Evolutionary conservation across 2,113 vertebrate genomes (phyloP), one percentile per base, ranked within the genome.

Genomic region (Seriola aureovittata): DNA sequence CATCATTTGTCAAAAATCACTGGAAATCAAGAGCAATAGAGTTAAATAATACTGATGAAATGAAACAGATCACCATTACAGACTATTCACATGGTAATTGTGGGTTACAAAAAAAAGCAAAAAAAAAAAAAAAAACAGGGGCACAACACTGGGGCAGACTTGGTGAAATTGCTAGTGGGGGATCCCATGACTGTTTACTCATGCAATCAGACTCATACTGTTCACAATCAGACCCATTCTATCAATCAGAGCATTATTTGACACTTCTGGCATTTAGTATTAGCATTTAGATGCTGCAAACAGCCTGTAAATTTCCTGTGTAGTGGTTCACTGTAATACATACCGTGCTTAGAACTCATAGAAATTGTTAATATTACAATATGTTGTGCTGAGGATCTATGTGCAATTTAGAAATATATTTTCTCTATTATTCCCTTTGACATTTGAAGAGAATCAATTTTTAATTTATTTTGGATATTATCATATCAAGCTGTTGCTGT

Each of bases 151-250:
- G 48, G 44, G 58, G 71, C 58, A 38, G 29, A 83, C 32, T 67
- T 3, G 55, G 62, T 68, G 74, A 82, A 81, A 85, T 36, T 82
- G 67, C 74, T 83, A 85, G 85, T 80, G 38, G 90, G 82, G 80
- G 84, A 84, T 86, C 84, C 60, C 44, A 48, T 78, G 71, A 81
- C 82, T 82, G 80, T 84, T 90, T 79, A 85, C 74, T 85, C 50
- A n/a, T 80, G 88, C 88, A 93, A 91, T 90, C 91, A 93, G 86
- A 90, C 67, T 84, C 90, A 80, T 50, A 90, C 86, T 89, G 89
- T 89, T 91, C 88, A 84, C 86, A 91, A 91, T 91, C 89, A 91
- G 82, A 62, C 71, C 84, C 58, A 71, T 92, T 92, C 89, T 84
- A 88, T 84, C 89, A 92, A 78, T 87, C 89, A 89, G 52, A 80